phyloP scores from a whole-genome alignment of 64 coral and sea anemone species.

The Porites australiensis region DNA sequence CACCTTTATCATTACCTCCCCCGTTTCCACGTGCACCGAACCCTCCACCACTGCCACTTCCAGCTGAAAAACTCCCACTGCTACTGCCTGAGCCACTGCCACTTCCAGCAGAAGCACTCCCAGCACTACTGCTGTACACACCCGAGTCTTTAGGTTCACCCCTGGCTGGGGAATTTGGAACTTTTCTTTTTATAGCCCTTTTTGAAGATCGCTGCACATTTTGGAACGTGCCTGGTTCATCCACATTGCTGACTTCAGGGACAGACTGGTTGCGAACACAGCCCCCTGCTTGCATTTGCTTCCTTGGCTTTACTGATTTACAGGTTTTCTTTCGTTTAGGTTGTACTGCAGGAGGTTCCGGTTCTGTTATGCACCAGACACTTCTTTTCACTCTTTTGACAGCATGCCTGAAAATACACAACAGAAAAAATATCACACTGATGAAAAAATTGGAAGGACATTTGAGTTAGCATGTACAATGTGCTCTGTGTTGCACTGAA shows the following conservation, averaged over 20 bases:
- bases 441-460: too few species aligned
- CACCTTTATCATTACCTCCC: not conserved
- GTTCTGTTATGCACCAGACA: not conserved
- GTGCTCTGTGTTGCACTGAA: too few species aligned
- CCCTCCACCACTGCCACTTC: not conserved
- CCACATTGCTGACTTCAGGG: not conserved
- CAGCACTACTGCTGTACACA: not conserved
- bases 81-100: not conserved
- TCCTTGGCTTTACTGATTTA: not conserved
- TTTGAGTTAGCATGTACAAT: too few species aligned
- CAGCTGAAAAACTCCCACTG: not conserved
- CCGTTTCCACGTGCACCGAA: not conserved
- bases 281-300: not conserved
- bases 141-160: slow-evolving; percentile 17
- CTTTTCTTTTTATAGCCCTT: not conserved
- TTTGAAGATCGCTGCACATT: not conserved
- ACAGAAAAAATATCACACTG: not conserved
- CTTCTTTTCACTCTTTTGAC: slow-evolving; percentile 1
- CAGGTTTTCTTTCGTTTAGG: not conserved
- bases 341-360: not conserved
- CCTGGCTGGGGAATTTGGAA: not conserved
- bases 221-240: not conserved
- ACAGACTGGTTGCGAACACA: too few species aligned
- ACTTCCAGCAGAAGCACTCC: not conserved
- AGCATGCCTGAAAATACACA: not conserved